phyloP scores from a whole-genome alignment of 2,113 vertebrate genomes.

The Equus przewalskii region DNA sequence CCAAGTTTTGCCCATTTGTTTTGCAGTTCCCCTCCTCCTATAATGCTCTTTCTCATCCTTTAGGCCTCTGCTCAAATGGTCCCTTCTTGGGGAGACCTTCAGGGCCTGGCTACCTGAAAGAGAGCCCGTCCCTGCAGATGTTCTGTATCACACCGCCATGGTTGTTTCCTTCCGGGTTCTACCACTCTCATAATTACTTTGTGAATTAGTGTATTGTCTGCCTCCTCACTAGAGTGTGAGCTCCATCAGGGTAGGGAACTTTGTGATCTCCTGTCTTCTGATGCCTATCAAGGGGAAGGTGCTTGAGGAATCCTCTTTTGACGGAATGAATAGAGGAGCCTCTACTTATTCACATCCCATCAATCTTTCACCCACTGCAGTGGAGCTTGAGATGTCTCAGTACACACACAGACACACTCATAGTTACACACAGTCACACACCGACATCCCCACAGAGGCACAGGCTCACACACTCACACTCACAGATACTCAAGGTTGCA shows the following conservation, averaged over 20 bases:
- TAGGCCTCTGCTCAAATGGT: not conserved
- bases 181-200: not conserved
- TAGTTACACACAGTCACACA: not conserved
- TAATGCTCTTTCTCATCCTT: not conserved
- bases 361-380: not conserved
- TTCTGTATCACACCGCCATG: rapidly evolving
- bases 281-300: not conserved
- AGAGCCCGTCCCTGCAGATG: too few species aligned
- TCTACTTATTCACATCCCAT: not conserved
- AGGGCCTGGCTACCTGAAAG: not conserved
- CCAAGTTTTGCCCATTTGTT: not conserved
- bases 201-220: not conserved
- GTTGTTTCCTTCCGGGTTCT: not conserved
- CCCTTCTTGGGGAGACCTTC: not conserved
- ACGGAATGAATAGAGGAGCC: not conserved
- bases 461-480: not conserved
- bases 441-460: too few species aligned
- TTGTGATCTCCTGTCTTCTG: not conserved
- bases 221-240: not conserved
- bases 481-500: not conserved
- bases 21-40: not conserved
- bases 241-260: not conserved
- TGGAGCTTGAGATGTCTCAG: not conserved
- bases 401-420: not conserved
- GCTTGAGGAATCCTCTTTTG: not conserved